Evolutionary conservation across 2,113 vertebrate species (phyloP).

Genomic region (Asarcornis scutulata): DNA sequence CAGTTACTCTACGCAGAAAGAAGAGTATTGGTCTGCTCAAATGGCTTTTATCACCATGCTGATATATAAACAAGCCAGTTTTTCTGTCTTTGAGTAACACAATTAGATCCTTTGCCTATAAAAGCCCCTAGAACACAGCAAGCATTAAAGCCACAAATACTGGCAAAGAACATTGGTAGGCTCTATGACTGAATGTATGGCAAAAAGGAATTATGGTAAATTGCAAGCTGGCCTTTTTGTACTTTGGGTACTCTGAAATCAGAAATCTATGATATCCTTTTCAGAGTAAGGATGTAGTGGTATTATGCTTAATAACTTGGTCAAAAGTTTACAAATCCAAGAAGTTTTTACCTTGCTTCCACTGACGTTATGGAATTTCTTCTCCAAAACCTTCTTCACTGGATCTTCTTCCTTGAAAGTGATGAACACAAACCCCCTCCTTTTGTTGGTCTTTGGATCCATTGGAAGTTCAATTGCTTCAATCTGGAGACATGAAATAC

Average conservation of each 20-base stretch:
- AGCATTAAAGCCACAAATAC: not conserved
- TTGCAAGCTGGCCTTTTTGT: not conserved
- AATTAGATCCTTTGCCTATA: not conserved
- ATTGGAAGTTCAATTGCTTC: constrained; percentile 97
- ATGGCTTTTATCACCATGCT: not conserved
- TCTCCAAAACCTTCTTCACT: constrained; percentile 95
- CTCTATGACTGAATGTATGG: not conserved
- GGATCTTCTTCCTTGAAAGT: constrained; percentile 95
- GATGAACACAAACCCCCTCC: constrained; percentile 97
- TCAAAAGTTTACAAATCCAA: not conserved
- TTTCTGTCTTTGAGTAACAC: not conserved
- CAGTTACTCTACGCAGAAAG: not conserved
- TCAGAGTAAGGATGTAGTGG: not conserved
- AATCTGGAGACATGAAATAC: constrained; percentile 79
- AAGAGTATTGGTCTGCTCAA: not conserved
- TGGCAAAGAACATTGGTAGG: not conserved
- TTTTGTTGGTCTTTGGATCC: constrained; percentile 98
- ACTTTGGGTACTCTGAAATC: not conserved
- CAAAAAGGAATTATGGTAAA: not conserved
- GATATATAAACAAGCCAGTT: not conserved
- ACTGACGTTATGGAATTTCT: constrained; percentile 95
- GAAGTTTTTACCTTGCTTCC: constrained; percentile 91
- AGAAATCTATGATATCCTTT: not conserved
- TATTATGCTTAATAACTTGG: not conserved
- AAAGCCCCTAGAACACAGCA: not conserved